phyloP scores from a whole-genome alignment of 1,140 invertebrate species.

The Lutraria rhynchaena region DNA sequence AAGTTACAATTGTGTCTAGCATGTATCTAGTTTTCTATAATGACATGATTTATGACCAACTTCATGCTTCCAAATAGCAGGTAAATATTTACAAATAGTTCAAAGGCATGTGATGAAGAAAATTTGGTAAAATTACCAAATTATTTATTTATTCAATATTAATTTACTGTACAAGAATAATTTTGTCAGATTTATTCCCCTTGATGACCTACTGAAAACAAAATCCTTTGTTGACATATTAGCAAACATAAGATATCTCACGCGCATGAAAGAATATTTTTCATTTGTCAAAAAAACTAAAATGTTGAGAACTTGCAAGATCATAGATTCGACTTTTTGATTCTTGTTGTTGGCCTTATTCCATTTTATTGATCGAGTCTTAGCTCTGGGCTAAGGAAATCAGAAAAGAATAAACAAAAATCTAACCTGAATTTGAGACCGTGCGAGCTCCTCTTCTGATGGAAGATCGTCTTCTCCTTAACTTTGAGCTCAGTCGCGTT shows the following conservation, averaged over 20 bases:
- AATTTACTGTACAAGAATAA: no score
- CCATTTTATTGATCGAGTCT: constrained; percentile 28
- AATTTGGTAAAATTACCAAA: no score
- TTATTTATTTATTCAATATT: no score
- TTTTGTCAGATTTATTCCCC: constrained; percentile 25
- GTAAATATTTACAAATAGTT: no score
- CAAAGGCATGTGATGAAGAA: no score
- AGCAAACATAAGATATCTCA: neutral
- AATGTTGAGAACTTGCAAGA: no score
- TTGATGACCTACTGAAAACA: constrained; percentile 36
- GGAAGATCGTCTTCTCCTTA: constrained; percentile 29
- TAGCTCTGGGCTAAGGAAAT: neutral
- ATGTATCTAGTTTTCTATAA: no score
- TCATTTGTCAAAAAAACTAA: no score
- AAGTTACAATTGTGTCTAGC: no score
- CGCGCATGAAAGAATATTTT: no score
- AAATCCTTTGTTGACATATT: constrained; percentile 46
- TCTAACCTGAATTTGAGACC: constrained; percentile 34
- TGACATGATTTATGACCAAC: no score
- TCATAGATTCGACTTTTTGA: neutral
- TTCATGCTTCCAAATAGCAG: no score
- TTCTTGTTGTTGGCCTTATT: neutral
- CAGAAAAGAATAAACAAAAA: constrained; percentile 6
- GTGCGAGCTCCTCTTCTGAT: constrained; percentile 19
- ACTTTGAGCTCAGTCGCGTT: constrained; percentile 75